Conservation (phyloP, 2,797 vertebrate species). For the Enteromius trimaculatus region DNA sequence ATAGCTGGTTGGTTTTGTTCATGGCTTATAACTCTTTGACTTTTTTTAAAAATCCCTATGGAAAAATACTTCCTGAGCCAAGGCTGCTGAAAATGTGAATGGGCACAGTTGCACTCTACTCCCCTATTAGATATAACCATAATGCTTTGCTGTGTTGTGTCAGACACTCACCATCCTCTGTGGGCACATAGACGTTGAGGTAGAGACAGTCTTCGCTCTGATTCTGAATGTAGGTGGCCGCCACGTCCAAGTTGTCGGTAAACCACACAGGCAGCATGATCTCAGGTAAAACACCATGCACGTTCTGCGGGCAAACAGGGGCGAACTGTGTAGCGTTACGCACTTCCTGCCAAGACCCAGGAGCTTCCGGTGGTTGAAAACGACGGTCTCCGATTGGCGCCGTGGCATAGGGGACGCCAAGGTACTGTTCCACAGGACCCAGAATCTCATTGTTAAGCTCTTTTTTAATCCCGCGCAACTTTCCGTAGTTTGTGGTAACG, state of each 20-base stretch:
- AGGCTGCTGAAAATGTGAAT: not conserved
- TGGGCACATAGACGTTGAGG: slow-evolving; percentile 93
- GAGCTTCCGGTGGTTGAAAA: slow-evolving; percentile 90
- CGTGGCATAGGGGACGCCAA: slow-evolving; percentile 91
- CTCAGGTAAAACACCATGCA: slow-evolving; percentile 89
- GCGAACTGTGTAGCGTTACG: slow-evolving; percentile 91
- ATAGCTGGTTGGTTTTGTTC: not conserved
- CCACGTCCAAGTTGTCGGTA: slow-evolving; percentile 92
- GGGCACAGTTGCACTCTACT: slow-evolving; percentile 7
- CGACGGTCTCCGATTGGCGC: slow-evolving; percentile 88
- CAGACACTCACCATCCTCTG: slow-evolving; percentile 88
- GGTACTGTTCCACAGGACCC: slow-evolving; percentile 89
- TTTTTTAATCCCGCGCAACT: slow-evolving; percentile 86
- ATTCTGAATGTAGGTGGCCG: slow-evolving; percentile 90
- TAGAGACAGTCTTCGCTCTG: slow-evolving; percentile 95
- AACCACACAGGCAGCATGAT: slow-evolving; percentile 96
- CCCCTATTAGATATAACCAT: not conserved
- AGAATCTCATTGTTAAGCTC: slow-evolving; percentile 94
- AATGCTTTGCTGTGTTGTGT: slow-evolving; percentile 32
- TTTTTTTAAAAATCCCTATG: not conserved
- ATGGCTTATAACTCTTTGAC: not conserved
- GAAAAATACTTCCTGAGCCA: not conserved
- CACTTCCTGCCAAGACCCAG: slow-evolving; percentile 90
- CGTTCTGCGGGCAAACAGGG: slow-evolving; percentile 92
- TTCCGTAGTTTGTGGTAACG: slow-evolving; percentile 90